Evolutionary conservation across 2,888 invertebrate genomes (phyloP), one percentile per base, ranked within the genome.

Genomic region (Drosophila heteroneura): DNA sequence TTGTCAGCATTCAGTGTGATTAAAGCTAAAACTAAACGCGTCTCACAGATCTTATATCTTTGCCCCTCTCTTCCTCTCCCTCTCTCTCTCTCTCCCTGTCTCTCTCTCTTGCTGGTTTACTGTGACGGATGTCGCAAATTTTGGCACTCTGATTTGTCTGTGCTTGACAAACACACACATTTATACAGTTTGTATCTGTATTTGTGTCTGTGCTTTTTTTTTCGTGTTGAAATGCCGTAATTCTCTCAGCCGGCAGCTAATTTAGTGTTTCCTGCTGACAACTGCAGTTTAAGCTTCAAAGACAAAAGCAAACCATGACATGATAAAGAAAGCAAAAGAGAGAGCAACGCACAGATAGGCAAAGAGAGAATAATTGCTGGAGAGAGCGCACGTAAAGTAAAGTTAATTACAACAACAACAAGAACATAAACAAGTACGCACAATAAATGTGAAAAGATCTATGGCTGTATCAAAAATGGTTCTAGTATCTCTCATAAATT

Each of bases 181-280:
- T 14, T 35, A 35, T 6, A 60, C n/a, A 37, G 16, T 16, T 19
- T 37, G 19, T 19, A 44, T 58, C 30, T 37, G 19, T 19, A 49
- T 58, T 26, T 59, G 12, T 61, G 54, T 70, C 28, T 60, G 39
- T 70, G 26, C 37, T 3, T 58, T 67, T 28, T 28, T 64, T 47
- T 30, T 57, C 65, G 60, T 76, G 81, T 81, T 51, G 78, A 68
- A 81, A 70, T 86, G 87, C 80, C 82, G 77, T 89, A 89, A 87
- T 86, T 87, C 84, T 81, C 84, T 76, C 81, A 79, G 77, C 73
- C 83, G 83, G 82, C 82, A 85, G 82, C 87, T 91, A 91, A 91
- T 91, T 91, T 91, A 91, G 85, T 89, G 83, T 78, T 91, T 91
- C 91, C 91, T 91, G 91, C 87, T 89, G 91, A 85, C 91, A 90